phyloP scores from a whole-genome alignment of 2,113 vertebrate species.

The Oxygymnocypris stewartii region DNA sequence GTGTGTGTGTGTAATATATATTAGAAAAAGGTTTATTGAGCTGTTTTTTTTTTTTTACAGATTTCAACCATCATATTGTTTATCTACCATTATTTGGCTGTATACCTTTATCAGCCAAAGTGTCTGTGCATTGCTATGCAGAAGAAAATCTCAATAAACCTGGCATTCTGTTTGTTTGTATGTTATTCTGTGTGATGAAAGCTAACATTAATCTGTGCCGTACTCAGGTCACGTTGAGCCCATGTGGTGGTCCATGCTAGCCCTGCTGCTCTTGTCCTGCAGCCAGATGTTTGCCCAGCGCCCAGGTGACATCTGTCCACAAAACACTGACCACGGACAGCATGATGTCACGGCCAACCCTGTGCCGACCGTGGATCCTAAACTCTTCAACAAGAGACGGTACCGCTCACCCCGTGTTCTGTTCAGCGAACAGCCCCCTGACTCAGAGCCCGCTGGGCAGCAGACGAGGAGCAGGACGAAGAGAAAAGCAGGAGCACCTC shows the following conservation, averaged over 20 bases:
- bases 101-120: background rate
- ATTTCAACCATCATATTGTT: background rate
- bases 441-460: conserved; percentile 70
- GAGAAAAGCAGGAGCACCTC: conserved; percentile 75
- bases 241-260: conserved; percentile 95
- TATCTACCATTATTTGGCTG: background rate
- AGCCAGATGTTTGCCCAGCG: conserved; percentile 83
- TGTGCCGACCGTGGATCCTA: conserved; percentile 86
- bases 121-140: background rate
- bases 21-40: background rate
- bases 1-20: no score
- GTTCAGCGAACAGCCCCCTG: conserved; percentile 87
- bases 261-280: conserved; percentile 89
- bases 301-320: conserved; percentile 77
- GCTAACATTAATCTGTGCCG: background rate
- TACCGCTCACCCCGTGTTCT: conserved; percentile 88
- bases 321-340: conserved; percentile 66
- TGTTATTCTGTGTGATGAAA: background rate
- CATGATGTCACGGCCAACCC: conserved; percentile 51
- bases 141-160: background rate
- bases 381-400: conserved; percentile 83
- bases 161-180: background rate
- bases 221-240: conserved; percentile 73
- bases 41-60: background rate
- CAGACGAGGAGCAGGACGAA: conserved; percentile 77